A percentile compares a stretch with the other conserved stretches of the same genome.
Evolutionary conservation across 2,113 vertebrate genomes (phyloP).

Genomic region (Collichthys lucidus): DNA sequence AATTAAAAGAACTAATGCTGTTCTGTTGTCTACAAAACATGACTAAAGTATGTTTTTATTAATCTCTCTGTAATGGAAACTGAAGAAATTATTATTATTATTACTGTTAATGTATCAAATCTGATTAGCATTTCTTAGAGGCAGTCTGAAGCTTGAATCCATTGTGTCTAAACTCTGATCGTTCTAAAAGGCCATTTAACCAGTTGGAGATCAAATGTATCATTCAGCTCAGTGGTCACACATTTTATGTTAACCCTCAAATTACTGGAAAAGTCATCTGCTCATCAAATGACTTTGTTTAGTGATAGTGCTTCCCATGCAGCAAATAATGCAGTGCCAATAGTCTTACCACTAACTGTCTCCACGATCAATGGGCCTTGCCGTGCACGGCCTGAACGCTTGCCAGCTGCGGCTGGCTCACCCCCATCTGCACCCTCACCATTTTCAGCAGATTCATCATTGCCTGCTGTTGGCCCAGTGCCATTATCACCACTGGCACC

Average conservation of each 20-base stretch:
- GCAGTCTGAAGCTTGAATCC: constrained; percentile 44
- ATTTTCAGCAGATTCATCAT: constrained; percentile 60
- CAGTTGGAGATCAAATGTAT: constrained; percentile 39
- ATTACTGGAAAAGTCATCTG: constrained; percentile 61
- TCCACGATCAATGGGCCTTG: constrained; percentile 74
- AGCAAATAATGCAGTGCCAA: constrained; percentile 60
- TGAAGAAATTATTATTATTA: not conserved
- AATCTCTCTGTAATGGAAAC: not conserved
- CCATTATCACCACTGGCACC: constrained; percentile 55
- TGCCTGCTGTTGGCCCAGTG: constrained; percentile 54
- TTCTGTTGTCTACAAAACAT: constrained; percentile 26
- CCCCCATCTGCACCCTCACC: constrained; percentile 55
- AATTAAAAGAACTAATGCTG: constrained; percentile 1
- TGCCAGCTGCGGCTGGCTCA: constrained; percentile 60
- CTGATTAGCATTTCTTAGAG: constrained; percentile 23
- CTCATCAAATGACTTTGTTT: constrained; percentile 63
- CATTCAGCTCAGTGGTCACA: constrained; percentile 38
- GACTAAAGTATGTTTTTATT: not conserved
- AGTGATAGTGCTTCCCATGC: constrained; percentile 72
- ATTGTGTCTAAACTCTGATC: constrained; percentile 26
- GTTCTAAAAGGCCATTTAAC: constrained; percentile 42
- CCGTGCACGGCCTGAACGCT: constrained; percentile 60
- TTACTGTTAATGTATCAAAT: constrained; percentile 24
- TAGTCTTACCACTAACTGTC: constrained; percentile 81
- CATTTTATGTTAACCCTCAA: constrained; percentile 41